phyloP scores from a whole-genome alignment of 2,888 invertebrate species.

The Hirtodrosophila trivittata region DNA sequence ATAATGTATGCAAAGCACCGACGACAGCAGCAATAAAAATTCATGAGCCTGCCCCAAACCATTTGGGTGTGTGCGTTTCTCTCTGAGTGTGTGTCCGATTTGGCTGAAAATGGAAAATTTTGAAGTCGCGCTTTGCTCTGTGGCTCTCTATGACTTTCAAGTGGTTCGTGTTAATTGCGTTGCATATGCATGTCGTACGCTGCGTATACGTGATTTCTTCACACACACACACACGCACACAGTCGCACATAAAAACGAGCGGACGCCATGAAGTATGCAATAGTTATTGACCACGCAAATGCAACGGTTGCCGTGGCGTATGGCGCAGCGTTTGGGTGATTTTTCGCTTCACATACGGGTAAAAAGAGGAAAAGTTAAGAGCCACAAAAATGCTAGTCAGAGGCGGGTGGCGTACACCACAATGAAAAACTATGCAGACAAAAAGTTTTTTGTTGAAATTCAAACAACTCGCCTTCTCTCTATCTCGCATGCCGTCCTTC shows the following conservation, averaged over 20 bases:
- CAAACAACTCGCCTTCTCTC: conserved; percentile 30
- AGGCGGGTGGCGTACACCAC: conserved; percentile 6
- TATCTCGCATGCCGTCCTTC: conserved; percentile 1
- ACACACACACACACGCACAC: conserved; percentile 4
- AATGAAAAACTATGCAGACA: conserved; percentile 59
- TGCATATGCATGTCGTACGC: conserved; percentile 49
- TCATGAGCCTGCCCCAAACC: conserved; percentile 61
- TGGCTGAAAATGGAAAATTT: conserved; percentile 56
- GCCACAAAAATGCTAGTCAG: conserved; percentile 43
- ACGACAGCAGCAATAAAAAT: conserved; percentile 77
- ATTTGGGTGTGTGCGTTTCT: conserved; percentile 32
- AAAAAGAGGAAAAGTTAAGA: conserved; percentile 19
- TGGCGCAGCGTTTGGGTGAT: conserved; percentile 15
- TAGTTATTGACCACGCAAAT: conserved; percentile 69
- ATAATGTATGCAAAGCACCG: conserved; percentile 76
- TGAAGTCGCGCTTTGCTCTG: conserved; percentile 1
- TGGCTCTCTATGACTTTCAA: conserved; percentile 42
- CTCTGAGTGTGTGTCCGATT: conserved; percentile 27
- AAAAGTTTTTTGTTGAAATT: conserved; percentile 47
- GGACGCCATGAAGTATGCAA: conserved; percentile 60
- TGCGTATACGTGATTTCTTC: conserved; percentile 60
- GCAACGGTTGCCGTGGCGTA: conserved; percentile 28
- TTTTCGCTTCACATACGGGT: conserved; percentile 7
- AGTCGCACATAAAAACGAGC: background rate
- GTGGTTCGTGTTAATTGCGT: conserved; percentile 60